Evolutionary conservation across 2,888 invertebrate species (phyloP), one percentile per base, ranked within the genome.

Genomic region (Coelogynopora nodosa): DNA sequence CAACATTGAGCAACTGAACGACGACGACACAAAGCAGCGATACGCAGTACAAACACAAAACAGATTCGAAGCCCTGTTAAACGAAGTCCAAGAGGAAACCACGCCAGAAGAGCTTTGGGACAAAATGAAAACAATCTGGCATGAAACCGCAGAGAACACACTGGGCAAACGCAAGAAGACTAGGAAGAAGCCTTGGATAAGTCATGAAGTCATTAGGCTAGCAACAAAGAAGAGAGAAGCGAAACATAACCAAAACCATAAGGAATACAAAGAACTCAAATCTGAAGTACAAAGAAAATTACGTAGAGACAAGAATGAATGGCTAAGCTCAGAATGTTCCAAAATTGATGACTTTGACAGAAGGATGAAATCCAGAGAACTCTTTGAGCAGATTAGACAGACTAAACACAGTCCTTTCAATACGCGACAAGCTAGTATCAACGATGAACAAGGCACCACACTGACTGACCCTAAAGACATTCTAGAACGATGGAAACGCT

Each of bases 51-150:
- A 80, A 80, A 80, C 80, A 27, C 5, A 80, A 23, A 80, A 80
- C 29, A 23, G 80, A 80, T 80, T 80, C 80, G 29, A 80, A 23
- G n/a, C 26, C 29, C 29, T 80, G n/a, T 29, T 80, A 2, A 80
- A n/a, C n/a, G 49, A 49, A 49, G 27, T 80, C 80, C 26, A 80
- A 23, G 80, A 80, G 27, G 80, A 80, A 27, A 26, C 29, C 5
- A 80, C 80, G 29, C 80, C 80, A 27, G 80, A 80, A 26, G 80
- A 80, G 80, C n/a, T 80, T 26, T 80, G 80, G 80, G n/a, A 80
- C 26, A 27, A 80, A 27, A 27, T 80, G 80, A 80, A 80, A 80
- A 80, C 80, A 80, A 23, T 23, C 26, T 80, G 26, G 80, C 80
- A 80, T 26, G 80, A 23, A 26, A 26, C 80, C 2, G 80, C 80